These are phyloP conservation scores for Valencia hispanica DNA, from an alignment of 2,797 vertebrate genomes.

Conservation along the genomic window DNA sequence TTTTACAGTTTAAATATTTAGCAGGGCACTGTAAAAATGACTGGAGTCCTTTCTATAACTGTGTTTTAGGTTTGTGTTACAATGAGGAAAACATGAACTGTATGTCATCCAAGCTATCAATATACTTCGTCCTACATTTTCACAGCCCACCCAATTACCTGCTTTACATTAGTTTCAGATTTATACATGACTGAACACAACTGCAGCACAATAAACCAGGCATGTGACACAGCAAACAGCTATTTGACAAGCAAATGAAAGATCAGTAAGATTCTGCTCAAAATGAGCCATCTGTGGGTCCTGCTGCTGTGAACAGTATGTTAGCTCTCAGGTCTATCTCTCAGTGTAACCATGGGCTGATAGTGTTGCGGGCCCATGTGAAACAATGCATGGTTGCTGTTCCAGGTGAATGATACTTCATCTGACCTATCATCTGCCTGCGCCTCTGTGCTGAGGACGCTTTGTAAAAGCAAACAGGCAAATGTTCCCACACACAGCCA, in stretches of 20 bases:
- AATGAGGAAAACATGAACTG: background rate
- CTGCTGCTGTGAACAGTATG: constrained; percentile 53
- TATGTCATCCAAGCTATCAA: constrained; percentile 2
- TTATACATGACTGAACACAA: constrained; percentile 64
- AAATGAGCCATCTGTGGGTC: constrained; percentile 70
- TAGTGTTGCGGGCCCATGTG: constrained; percentile 57
- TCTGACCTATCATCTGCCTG: constrained; percentile 61
- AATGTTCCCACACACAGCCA: constrained; percentile 63
- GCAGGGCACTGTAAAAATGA: background rate
- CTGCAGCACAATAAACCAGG: constrained; percentile 60
- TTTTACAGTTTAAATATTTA: too few species aligned
- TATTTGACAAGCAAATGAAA: constrained; percentile 74
- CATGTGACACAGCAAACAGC: constrained; percentile 1
- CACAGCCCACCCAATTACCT: constrained; percentile 50
- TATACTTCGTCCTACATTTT: constrained; percentile 13
- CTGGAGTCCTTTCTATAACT: background rate
- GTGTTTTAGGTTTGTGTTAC: constrained; percentile 10
- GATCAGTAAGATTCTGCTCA: constrained; percentile 60
- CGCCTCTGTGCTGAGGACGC: constrained; percentile 56
- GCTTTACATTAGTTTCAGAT: constrained; percentile 57
- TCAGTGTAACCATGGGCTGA: constrained; percentile 62
- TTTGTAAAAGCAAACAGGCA: constrained; percentile 51
- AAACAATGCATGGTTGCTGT: constrained; percentile 70
- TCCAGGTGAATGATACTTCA: constrained; percentile 72
- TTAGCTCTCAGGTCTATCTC: constrained; percentile 74